Conservation (phyloP, 2,113 vertebrate genomes). For the Hypanus sabinus region DNA sequence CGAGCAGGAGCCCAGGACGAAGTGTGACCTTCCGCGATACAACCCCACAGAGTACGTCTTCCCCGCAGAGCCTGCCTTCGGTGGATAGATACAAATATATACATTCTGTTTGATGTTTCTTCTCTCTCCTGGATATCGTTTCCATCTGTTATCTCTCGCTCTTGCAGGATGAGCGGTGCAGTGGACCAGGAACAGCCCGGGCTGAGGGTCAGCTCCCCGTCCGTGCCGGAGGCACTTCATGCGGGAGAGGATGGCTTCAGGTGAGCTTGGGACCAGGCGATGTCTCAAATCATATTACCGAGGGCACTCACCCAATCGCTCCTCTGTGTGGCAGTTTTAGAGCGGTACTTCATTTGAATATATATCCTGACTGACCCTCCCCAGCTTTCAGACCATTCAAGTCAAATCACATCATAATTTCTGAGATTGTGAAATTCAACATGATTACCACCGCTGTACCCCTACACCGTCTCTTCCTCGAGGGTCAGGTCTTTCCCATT, state of each 20-base stretch:
- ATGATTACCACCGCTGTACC: neutral
- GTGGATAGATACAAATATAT: neutral
- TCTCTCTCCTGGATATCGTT: neutral
- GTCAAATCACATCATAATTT: neutral
- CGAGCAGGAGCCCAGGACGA: neutral
- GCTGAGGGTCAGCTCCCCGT: neutral
- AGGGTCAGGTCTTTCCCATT: neutral
- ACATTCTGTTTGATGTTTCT: neutral
- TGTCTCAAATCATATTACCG: neutral
- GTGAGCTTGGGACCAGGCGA: neutral
- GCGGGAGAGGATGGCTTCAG: conserved; percentile 7
- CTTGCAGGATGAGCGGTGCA: neutral
- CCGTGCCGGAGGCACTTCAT: neutral
- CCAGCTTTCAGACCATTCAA: neutral
- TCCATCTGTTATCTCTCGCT: neutral
- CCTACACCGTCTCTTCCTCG: neutral
- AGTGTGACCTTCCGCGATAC: conserved; percentile 14
- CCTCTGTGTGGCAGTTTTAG: neutral
- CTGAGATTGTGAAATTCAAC: neutral
- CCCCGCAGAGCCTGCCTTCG: neutral
- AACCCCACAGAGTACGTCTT: neutral
- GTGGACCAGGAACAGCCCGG: neutral
- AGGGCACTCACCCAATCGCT: neutral
- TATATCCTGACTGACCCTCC: neutral
- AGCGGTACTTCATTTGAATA: neutral